phyloP scores from a whole-genome alignment of 2,888 invertebrate genomes.

The Mycalesis mineus region DNA sequence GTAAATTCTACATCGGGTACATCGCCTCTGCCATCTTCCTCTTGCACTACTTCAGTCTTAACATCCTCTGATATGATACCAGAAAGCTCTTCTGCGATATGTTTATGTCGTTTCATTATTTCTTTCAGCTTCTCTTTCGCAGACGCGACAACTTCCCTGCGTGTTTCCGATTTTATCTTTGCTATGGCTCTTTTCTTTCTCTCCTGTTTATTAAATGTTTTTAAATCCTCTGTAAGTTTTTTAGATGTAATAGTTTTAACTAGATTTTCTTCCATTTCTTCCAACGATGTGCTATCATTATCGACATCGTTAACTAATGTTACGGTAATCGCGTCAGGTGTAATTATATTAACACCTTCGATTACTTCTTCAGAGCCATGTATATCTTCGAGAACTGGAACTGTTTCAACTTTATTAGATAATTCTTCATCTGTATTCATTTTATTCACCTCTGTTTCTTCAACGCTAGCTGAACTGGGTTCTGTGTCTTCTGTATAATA shows the following conservation, averaged over 20 bases:
- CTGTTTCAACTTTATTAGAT: conserved; percentile 19
- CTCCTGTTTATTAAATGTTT: conserved; percentile 49
- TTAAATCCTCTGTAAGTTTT: conserved; percentile 54
- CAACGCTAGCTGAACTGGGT: conserved; percentile 22
- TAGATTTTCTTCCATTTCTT: conserved; percentile 27
- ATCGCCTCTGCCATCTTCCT: conserved; percentile 52
- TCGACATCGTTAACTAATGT: conserved; percentile 28
- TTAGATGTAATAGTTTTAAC: conserved; percentile 44
- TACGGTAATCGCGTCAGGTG: conserved; percentile 23
- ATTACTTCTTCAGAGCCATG: conserved; percentile 18
- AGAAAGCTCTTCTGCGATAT: conserved; percentile 58
- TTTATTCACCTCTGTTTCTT: conserved; percentile 21
- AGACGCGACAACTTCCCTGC: conserved; percentile 68
- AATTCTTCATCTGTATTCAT: conserved; percentile 24
- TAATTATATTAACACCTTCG: conserved; percentile 13
- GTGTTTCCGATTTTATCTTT: conserved; percentile 70
- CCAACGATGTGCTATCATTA: conserved; percentile 31
- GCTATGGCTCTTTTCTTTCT: conserved; percentile 64
- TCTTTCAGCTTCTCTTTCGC: conserved; percentile 72
- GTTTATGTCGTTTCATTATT: conserved; percentile 71
- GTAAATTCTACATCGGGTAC: conserved; percentile 47
- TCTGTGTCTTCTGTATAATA: conserved; percentile 23
- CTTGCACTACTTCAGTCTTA: conserved; percentile 41
- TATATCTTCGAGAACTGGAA: conserved; percentile 19
- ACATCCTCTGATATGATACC: conserved; percentile 40